phyloP scores from a whole-genome alignment of 2,797 vertebrate species.

The Psittacula echo region DNA sequence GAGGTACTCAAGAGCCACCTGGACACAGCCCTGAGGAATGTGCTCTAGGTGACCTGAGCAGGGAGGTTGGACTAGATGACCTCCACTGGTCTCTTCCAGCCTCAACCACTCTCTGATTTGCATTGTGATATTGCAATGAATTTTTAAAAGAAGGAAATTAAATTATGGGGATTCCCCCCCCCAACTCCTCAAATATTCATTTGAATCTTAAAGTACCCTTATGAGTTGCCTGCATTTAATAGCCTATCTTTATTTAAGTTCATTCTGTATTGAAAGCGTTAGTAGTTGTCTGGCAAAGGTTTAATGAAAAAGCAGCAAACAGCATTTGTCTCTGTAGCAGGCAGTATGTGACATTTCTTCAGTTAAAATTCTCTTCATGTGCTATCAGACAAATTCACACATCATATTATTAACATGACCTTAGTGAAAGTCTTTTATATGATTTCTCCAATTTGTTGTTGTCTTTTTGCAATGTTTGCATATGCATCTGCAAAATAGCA shows the following conservation, averaged over 20 bases:
- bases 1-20: not conserved
- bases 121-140: not conserved
- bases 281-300: not conserved
- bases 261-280: not conserved
- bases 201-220: not conserved
- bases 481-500: not conserved
- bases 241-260: not conserved
- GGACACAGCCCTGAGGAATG: not conserved
- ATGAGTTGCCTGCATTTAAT: not conserved
- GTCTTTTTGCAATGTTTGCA: not conserved
- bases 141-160: not conserved
- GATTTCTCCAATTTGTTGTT: not conserved
- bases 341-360: not conserved
- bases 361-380: conserved; percentile 12
- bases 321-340: not conserved
- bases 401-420: not conserved
- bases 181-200: fast-evolving
- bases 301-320: not conserved
- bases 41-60: not conserved
- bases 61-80: not conserved
- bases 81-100: not conserved
- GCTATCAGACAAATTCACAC: not conserved
- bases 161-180: not conserved
- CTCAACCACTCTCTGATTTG: not conserved
- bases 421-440: not conserved